Evolutionary conservation across 2,888 invertebrate genomes (phyloP).

Genomic region (Empis livida): DNA sequence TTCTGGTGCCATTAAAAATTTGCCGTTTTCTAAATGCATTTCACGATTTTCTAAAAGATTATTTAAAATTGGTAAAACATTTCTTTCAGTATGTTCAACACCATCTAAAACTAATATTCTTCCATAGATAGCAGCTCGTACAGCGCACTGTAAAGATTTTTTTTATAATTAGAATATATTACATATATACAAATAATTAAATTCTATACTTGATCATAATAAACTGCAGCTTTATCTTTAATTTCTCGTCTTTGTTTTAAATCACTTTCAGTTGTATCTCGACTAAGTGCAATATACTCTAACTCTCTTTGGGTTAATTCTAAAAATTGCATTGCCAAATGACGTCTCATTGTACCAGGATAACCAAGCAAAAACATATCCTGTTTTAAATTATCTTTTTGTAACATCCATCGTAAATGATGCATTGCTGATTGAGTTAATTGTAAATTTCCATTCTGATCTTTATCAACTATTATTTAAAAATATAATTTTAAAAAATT

Average conservation of each 20-base stretch:
- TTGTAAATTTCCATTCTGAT: constrained; percentile 41
- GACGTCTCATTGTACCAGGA: constrained; percentile 68
- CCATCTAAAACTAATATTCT: constrained; percentile 85
- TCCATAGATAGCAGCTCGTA: constrained; percentile 81
- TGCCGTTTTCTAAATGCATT: constrained; percentile 96
- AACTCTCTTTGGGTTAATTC: constrained; percentile 81
- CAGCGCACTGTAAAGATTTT: constrained; percentile 60
- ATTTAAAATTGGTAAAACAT: constrained; percentile 90
- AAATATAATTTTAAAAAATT: constrained; percentile 6
- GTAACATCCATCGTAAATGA: constrained; percentile 91
- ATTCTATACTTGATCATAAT: constrained; percentile 71
- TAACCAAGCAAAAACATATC: constrained; percentile 91
- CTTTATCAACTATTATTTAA: constrained; percentile 31
- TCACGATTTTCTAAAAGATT: constrained; percentile 94
- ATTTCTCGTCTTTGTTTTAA: constrained; percentile 93
- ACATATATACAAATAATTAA: neutral
- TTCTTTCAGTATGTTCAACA: constrained; percentile 93
- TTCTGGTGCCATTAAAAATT: constrained; percentile 77
- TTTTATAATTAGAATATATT: constrained; percentile 3
- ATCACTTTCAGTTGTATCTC: constrained; percentile 95
- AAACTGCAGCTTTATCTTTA: constrained; percentile 70
- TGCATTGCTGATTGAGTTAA: constrained; percentile 59
- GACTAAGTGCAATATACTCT: constrained; percentile 85
- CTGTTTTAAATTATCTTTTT: constrained; percentile 84
- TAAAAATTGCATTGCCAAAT: constrained; percentile 75